Evolutionary conservation across 2,888 invertebrate genomes (phyloP).

Genomic region (Mylabris sibirica): DNA sequence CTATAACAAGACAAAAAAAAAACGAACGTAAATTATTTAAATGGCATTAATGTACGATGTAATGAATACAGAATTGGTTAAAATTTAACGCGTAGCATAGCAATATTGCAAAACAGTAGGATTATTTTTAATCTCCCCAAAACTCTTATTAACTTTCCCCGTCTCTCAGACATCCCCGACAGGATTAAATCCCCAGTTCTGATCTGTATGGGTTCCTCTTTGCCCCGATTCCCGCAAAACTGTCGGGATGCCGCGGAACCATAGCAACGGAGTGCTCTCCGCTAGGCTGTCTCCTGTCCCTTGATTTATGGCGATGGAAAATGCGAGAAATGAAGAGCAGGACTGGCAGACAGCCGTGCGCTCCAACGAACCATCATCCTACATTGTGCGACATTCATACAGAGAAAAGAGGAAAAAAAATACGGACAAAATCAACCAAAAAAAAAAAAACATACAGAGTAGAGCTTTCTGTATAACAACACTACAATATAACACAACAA

Average conservation of each 20-base stretch:
- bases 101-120: conserved; percentile 63
- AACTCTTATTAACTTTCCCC: conserved; percentile 63
- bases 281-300: conserved; percentile 64
- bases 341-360: conserved; percentile 57
- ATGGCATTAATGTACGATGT: conserved; percentile 3
- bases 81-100: conserved; percentile 29
- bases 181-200: conserved; percentile 62
- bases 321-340: conserved; percentile 65
- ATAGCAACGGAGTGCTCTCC: conserved; percentile 63
- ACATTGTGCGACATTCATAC: background rate
- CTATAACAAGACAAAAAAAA: conserved; percentile 12
- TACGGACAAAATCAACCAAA: conserved; percentile 38
- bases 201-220: conserved; percentile 50
- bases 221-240: conserved; percentile 49
- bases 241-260: conserved; percentile 64
- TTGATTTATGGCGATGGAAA: conserved; percentile 65
- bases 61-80: conserved; percentile 19
- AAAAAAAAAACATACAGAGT: background rate
- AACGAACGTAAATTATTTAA: background rate
- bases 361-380: conserved; percentile 44
- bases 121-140: conserved; percentile 63
- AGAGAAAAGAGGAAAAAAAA: conserved; percentile 34
- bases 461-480: background rate
- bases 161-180: conserved; percentile 59
- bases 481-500: background rate